Base-by-base conservation (phyloP, 2,113 vertebrate genomes). In the Amblyornis subalaris region DNA sequence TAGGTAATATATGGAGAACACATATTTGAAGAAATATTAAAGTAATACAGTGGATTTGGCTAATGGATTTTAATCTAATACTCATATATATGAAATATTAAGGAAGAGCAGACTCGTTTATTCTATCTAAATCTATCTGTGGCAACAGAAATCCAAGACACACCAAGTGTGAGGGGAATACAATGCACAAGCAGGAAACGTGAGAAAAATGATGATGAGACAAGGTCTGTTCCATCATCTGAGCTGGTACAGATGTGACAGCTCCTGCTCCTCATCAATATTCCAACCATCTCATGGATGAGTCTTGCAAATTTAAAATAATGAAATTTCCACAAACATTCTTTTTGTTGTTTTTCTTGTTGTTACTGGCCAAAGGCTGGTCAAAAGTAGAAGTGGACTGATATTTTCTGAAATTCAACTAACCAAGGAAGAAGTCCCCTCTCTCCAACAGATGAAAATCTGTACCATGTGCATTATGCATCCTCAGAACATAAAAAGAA, bases 31-130 rank as follows among this genome's bases (percentile, higher is more conserved):
- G 85, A 95, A 95, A 97, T 91, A 97, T 92, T 94, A 87, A 97
- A 97, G 93, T 85, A 80, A 76, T 83, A 94, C 0, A 77, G 61
- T 85, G 58, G 60, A 93, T 97, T 97, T 95, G 64, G 61, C 42
- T 96, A 96, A 94, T 89, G 48, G 77, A 93, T 96, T 97, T 82
- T 96, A 96, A 95, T 91, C 78, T 97, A 97, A 97, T 95, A 65
- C 86, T 51, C 76, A 90, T 73, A 60, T 93, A 96, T 95, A 97
- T 93, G 62, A 96, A 97, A 97, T 86, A 96, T 93, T 97, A 97
- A 97, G 93, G 91, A 98, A 88, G 67, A 87, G 38, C 14, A 89
- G 70, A 44, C 64, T 85, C 71, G 40, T 96, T 96, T 96, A 94
- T 97, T 97, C 91, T 96, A 87, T 91, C 78, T 97, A 93, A 97